Base-by-base conservation (phyloP, 2,113 vertebrate genomes). In the Leucopsar rothschildi region DNA sequence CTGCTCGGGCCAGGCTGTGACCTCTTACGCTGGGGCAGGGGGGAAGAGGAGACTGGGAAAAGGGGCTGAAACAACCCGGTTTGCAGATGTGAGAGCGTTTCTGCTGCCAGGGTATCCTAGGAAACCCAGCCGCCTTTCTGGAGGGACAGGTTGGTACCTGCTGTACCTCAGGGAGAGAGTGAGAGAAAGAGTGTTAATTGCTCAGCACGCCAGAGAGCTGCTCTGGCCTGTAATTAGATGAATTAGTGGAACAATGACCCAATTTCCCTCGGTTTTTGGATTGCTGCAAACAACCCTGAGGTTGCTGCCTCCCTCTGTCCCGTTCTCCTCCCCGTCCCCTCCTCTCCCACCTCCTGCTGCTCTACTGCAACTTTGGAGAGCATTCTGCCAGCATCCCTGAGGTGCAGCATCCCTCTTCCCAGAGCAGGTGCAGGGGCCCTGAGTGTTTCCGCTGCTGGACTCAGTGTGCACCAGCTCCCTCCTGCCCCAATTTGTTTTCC, bases 171-270 rank as follows among this genome's bases (percentile, higher is more conserved):
- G 90, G 90, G 89, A 91, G 56, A 68, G 20, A 18, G 65, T 60
- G 56, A 86, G 76, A 90, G 92, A 95, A 95, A 82, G 78, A 82
- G 81, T 92, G 82, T 72, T 94, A 97, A 93, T 93, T 97, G 95
- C 80, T 93, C 84, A 85, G 86, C 68, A 3, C 69, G 44, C 95
- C 73, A 83, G 90, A 89, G 90, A 77, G 89, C 92, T 71, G 66
- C 79, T 90, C 94, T 96, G 87, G 93, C 92, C 93, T 97, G 86
- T 97, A 97, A 98, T 97, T 96, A 96, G 87, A 73, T 39, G 92
- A 97, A 96, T 96, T 95, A 95, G 92, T 90, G 73, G 81, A 97
- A 97, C 96, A 96, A 80, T 83, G 90, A 91, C 82, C 95, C 93
- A 94, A 68, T 97, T 97, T 97, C 76, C 45, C 52, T 90, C 10